Percentiles rank a stretch among this genome's conserved stretches.
phyloP scores from a whole-genome alignment of 2,888 invertebrate species.

The Sepioteuthis lessoniana region DNA sequence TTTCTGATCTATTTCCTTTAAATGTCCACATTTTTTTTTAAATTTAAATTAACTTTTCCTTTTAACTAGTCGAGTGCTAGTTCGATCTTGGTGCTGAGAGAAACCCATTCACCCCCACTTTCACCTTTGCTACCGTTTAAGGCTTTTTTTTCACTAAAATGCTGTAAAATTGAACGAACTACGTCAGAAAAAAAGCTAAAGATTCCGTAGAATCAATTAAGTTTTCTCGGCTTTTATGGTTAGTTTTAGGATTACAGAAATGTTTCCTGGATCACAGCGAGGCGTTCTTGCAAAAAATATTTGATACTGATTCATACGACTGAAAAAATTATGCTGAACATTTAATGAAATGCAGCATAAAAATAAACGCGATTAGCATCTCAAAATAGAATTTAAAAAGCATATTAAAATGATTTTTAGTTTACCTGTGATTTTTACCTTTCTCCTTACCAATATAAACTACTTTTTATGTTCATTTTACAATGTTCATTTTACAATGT shows the following conservation, averaged over 20 bases:
- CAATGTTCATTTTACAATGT: no score
- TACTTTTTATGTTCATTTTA: no score
- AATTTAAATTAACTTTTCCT: slow-evolving; percentile 1
- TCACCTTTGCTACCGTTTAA: neutral
- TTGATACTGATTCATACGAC: neutral
- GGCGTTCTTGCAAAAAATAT: neutral
- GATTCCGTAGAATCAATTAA: neutral
- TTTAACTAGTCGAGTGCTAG: slow-evolving; percentile 15
- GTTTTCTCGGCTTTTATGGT: neutral
- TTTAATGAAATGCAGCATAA: no score
- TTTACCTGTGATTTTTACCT: no score
- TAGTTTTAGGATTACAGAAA: neutral
- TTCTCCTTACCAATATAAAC: no score
- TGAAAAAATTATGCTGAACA: neutral
- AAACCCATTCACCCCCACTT: neutral
- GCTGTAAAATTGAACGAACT: neutral
- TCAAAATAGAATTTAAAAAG: no score
- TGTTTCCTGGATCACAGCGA: neutral
- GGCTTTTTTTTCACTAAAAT: neutral
- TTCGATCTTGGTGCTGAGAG: neutral
- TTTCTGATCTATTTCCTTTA: neutral
- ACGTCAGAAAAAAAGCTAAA: neutral
- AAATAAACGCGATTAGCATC: no score
- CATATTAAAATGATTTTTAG: no score
- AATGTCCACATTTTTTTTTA: neutral